These are phyloP conservation scores for Meda fulgida DNA, from an alignment of 2,797 vertebrate genomes.

Conservation along the genomic window DNA sequence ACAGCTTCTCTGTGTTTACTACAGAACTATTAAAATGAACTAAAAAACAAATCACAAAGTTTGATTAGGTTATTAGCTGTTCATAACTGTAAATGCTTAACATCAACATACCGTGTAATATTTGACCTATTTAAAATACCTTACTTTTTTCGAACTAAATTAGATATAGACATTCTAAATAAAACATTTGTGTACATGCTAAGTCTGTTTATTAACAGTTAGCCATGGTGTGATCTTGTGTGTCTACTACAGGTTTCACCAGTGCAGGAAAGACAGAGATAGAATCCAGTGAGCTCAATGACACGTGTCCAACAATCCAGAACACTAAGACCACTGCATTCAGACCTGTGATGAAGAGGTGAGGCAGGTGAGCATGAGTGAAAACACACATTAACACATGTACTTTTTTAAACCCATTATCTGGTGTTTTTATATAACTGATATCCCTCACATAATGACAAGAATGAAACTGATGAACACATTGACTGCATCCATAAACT, in stretches of 20 bases:
- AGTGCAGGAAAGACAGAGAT: conserved; percentile 73
- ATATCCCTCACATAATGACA: background rate
- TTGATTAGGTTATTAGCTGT: background rate
- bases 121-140: background rate
- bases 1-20: conserved; percentile 56
- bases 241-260: conserved; percentile 76
- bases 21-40: background rate
- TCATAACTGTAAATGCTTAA: background rate
- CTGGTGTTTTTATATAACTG: background rate
- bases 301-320: conserved; percentile 76
- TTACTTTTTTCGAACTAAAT: background rate
- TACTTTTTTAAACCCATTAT: background rate
- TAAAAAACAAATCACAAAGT: background rate
- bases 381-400: conserved; percentile 18
- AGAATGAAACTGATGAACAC: background rate
- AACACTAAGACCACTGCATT: conserved; percentile 86
- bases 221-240: conserved; percentile 43
- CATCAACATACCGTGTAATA: too few species aligned
- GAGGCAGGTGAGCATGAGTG: conserved; percentile 80
- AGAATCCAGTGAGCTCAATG: conserved; percentile 76
- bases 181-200: background rate
- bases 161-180: background rate
- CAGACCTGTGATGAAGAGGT: conserved; percentile 89
- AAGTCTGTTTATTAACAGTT: background rate
- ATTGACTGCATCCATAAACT: background rate